phyloP scores from a whole-genome alignment of 2,888 invertebrate genomes.

The Caenorhabditis virilis region DNA sequence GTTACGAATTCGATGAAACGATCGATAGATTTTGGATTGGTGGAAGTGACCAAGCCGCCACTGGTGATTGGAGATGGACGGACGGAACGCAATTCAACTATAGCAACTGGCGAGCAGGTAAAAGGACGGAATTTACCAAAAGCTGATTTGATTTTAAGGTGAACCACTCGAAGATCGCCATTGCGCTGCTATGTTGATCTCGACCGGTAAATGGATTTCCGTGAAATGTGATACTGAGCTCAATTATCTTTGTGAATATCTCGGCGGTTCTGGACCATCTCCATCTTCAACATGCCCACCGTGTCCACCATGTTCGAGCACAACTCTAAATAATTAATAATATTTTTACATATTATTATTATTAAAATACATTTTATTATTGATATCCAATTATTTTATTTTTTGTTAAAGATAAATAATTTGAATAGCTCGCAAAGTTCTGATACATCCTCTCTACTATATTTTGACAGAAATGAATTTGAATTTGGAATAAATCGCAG shows the following conservation, averaged over 20 bases:
- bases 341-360: no score
- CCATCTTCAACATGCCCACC: constrained; percentile 5
- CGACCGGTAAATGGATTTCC: constrained; percentile 21
- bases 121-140: no score
- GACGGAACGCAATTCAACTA: constrained; percentile 15
- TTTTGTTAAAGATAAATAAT: no score
- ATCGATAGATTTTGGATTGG: constrained; percentile 31
- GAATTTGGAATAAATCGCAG: no score
- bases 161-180: constrained; percentile 22
- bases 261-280: no score
- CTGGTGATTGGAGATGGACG: constrained; percentile 14
- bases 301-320: constrained; percentile 30
- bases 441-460: no score
- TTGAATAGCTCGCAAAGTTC: no score
- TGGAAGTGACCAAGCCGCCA: constrained; percentile 8
- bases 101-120: constrained; percentile 17
- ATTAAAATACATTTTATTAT: no score
- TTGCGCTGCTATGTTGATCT: constrained; percentile 13
- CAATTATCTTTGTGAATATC: constrained; percentile 24
- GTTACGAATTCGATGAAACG: constrained; percentile 21
- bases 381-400: no score
- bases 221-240: constrained; percentile 8
- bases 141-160: no score
- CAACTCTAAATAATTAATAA: no score
- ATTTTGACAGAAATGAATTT: no score